These are phyloP conservation scores for Luehdorfia chinensis DNA, from an alignment of 1,140 invertebrate genomes.

Conservation along the genomic window DNA sequence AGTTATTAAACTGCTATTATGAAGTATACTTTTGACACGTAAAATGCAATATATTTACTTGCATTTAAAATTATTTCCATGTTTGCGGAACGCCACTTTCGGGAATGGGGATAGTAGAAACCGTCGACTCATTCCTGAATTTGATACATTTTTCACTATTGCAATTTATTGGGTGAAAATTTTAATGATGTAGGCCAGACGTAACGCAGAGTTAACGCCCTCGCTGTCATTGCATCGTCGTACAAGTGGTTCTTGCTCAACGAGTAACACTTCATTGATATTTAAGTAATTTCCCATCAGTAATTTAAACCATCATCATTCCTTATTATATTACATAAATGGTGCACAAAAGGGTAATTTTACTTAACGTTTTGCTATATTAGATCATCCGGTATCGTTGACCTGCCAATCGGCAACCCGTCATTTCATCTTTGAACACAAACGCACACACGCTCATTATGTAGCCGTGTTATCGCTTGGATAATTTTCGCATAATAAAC, in stretches of 20 bases:
- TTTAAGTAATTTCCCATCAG: background rate
- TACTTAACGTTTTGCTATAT: slow-evolving; percentile 1
- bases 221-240: slow-evolving; percentile 28
- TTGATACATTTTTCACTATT: no score
- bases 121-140: no score
- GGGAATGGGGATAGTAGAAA: no score
- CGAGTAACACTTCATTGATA: slow-evolving; percentile 33
- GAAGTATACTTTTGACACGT: no score
- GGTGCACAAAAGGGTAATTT: background rate
- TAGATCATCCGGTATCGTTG: slow-evolving; percentile 28
- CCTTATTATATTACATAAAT: slow-evolving; percentile 8
- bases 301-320: background rate
- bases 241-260: slow-evolving; percentile 24
- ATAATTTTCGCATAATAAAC: slow-evolving; percentile 20
- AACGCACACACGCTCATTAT: slow-evolving; percentile 3
- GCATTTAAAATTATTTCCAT: no score
- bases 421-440: slow-evolving; percentile 1
- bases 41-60: no score
- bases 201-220: slow-evolving; percentile 30
- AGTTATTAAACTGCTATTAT: no score
- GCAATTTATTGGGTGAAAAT: no score
- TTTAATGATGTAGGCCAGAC: no score
- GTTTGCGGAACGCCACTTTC: no score
- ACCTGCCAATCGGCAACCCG: slow-evolving; percentile 24
- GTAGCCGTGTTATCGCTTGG: no score